phyloP scores from a whole-genome alignment of 2,888 invertebrate genomes.

The Enoplolaimus lenunculus region DNA sequence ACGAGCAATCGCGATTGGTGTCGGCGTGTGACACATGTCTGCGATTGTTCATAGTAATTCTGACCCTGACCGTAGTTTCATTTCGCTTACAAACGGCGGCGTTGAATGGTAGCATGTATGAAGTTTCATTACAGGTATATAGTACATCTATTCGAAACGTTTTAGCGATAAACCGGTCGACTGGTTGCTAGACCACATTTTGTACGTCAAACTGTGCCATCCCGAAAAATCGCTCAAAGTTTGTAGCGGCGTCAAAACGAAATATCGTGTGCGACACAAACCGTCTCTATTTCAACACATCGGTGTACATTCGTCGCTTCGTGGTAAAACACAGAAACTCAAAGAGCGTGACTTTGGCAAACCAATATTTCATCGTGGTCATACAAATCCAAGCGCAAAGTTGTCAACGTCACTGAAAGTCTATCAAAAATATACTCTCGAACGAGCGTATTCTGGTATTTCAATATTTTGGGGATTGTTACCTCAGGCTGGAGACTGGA shows the following conservation, averaged over 20 bases:
- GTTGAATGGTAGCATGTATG: too few species aligned
- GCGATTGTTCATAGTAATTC: too few species aligned
- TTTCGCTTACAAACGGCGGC: too few species aligned
- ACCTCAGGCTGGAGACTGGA: slow-evolving; percentile 64
- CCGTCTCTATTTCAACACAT: slow-evolving; percentile 88
- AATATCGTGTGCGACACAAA: slow-evolving; percentile 52
- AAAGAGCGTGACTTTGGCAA: slow-evolving; percentile 51
- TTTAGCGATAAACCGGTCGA: slow-evolving; percentile 77
- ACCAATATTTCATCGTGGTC: slow-evolving; percentile 17
- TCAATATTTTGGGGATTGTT: slow-evolving; percentile 79
- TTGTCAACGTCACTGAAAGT: slow-evolving; percentile 60
- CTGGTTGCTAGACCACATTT: slow-evolving; percentile 78
- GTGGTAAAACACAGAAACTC: slow-evolving; percentile 85
- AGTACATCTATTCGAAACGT: too few species aligned
- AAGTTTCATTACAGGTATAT: too few species aligned
- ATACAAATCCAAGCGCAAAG: slow-evolving; percentile 56
- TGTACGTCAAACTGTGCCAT: slow-evolving; percentile 70
- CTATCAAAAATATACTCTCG: slow-evolving; percentile 62
- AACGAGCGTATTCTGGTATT: slow-evolving; percentile 71
- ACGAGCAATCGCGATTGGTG: too few species aligned
- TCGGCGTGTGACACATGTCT: too few species aligned
- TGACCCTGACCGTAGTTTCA: too few species aligned
- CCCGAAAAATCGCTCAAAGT: slow-evolving; percentile 58
- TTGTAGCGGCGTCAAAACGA: slow-evolving; percentile 58
- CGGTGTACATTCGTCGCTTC: slow-evolving; percentile 79